Percentiles rank a stretch among this genome's conserved stretches.
Conservation (phyloP, 2,888 invertebrate species). For the Amphipyra berbera region DNA sequence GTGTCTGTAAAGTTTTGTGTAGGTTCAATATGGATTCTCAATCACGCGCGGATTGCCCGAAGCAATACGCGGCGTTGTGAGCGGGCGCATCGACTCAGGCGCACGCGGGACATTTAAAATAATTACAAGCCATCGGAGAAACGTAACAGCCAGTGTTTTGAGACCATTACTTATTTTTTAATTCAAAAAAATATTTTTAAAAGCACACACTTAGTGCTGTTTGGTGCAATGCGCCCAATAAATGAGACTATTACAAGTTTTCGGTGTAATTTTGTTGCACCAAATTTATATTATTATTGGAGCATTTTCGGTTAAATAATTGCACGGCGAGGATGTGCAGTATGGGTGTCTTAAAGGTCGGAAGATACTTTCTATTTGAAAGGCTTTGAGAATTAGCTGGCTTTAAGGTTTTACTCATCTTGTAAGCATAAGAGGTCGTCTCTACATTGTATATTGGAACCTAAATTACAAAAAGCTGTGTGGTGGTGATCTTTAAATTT, state of each 20-base stretch:
- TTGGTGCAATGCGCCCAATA: constrained; percentile 78
- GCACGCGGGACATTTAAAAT: constrained; percentile 90
- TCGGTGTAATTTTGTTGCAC: constrained; percentile 73
- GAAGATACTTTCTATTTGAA: constrained; percentile 26
- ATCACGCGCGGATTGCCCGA: constrained; percentile 80
- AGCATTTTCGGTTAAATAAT: constrained; percentile 58
- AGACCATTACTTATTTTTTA: constrained; percentile 89
- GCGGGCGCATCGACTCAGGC: constrained; percentile 61
- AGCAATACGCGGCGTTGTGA: constrained; percentile 67
- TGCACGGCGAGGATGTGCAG: constrained; percentile 46
- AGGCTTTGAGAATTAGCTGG: constrained; percentile 12
- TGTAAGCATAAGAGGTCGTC: neutral
- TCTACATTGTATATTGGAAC: no score
- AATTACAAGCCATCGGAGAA: constrained; percentile 89
- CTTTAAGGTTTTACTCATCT: neutral
- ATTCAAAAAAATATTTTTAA: constrained; percentile 85
- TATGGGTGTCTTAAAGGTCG: constrained; percentile 46
- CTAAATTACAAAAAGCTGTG: no score
- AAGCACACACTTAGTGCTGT: constrained; percentile 83
- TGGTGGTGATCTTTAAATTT: no score
- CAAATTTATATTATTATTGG: constrained; percentile 65
- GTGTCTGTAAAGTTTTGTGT: constrained; percentile 59
- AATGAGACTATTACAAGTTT: constrained; percentile 78
- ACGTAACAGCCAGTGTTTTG: constrained; percentile 89
- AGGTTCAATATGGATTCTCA: constrained; percentile 85